Percentiles rank a stretch among this genome's conserved stretches.
These are phyloP conservation scores for Sphaeridia pumilis DNA, from an alignment of 2,888 invertebrate genomes.

Conservation along the genomic window DNA sequence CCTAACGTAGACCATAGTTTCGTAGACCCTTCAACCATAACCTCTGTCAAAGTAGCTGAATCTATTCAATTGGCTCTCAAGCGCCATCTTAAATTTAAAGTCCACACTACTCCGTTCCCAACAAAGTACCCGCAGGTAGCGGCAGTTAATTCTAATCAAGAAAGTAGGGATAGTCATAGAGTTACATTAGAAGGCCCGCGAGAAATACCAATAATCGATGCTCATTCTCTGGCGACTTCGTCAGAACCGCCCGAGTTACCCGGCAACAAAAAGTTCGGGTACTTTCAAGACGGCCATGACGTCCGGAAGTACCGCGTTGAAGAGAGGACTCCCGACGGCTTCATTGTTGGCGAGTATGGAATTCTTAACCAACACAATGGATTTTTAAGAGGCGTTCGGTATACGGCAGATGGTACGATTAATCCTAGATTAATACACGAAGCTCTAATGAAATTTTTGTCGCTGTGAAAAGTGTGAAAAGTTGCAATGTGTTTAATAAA, in stretches of 20 bases:
- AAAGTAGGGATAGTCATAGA: too few relatives aligned
- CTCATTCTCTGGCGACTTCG: too few relatives aligned
- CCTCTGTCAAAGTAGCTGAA: conserved; percentile 6
- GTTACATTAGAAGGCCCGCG: too few relatives aligned
- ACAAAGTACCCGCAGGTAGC: too few relatives aligned
- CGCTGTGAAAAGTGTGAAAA: too few relatives aligned
- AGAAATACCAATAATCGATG: too few relatives aligned
- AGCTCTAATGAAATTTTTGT: conserved; percentile 79
- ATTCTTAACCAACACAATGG: conserved; percentile 78
- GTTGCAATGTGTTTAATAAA: too few relatives aligned
- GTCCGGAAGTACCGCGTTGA: conserved; percentile 76
- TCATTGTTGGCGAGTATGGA: conserved; percentile 81
- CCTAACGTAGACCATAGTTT: conserved; percentile 17
- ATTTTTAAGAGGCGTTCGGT: conserved; percentile 68
- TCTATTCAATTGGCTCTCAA: conserved; percentile 7
- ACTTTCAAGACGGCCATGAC: conserved; percentile 73
- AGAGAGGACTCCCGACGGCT: conserved; percentile 76
- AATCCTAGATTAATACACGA: conserved; percentile 77
- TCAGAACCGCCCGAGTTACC: too few relatives aligned
- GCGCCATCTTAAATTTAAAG: conserved; percentile 1
- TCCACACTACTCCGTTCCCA: not conserved
- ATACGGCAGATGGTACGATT: conserved; percentile 77
- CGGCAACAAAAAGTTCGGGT: conserved; percentile 72
- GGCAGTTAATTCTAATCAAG: too few relatives aligned
- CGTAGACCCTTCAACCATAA: not conserved